phyloP scores from a whole-genome alignment of 2,113 vertebrate genomes.

The Heterocephalus glaber region DNA sequence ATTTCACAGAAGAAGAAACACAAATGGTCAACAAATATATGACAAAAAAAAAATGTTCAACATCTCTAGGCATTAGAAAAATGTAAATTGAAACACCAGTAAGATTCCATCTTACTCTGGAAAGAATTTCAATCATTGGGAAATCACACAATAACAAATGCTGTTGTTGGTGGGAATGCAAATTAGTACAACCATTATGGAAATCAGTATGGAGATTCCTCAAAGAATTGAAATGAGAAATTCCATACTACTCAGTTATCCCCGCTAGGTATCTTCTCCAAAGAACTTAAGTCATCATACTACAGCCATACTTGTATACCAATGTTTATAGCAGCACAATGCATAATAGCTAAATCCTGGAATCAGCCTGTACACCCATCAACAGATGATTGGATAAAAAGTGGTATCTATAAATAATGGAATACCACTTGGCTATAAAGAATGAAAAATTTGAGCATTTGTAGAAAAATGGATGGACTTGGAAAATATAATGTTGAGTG shows the following conservation, averaged over 20 bases:
- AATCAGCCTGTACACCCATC: not conserved
- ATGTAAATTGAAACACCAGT: not conserved
- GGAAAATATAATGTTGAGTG: not conserved
- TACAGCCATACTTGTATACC: not conserved
- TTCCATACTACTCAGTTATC: not conserved
- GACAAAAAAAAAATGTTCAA: not conserved
- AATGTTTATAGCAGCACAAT: not conserved
- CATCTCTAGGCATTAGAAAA: not conserved
- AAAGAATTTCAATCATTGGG: not conserved
- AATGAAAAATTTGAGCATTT: not conserved
- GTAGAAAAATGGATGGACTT: not conserved
- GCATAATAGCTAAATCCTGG: not conserved
- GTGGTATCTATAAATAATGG: not conserved
- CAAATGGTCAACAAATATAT: not conserved
- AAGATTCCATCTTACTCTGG: not conserved
- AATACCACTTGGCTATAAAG: not conserved
- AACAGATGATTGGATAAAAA: not conserved
- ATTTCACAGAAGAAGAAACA: not conserved
- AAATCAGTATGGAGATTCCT: not conserved
- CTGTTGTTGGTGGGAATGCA: not conserved
- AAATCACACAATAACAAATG: not conserved
- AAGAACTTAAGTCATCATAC: not conserved
- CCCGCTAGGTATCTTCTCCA: not conserved
- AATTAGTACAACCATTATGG: not conserved
- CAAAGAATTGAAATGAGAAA: not conserved